phyloP scores from a whole-genome alignment of 2,888 invertebrate species.

The Caenorhabditis sinica region DNA sequence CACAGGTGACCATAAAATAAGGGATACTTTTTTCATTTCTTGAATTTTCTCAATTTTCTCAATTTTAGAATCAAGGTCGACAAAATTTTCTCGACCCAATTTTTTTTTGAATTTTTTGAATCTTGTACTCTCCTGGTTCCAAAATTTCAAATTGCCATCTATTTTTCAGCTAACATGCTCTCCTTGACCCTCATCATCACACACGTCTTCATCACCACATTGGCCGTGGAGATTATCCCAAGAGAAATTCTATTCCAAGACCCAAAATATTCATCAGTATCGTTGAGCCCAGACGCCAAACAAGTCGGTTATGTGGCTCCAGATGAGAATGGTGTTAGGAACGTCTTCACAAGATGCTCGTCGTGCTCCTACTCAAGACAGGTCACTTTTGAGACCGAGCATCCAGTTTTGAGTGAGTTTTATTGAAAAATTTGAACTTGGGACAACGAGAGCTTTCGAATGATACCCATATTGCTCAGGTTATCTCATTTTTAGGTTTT shows the following conservation, averaged over 20 bases:
- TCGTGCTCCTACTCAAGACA: slow-evolving; percentile 78
- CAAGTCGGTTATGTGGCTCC: slow-evolving; percentile 81
- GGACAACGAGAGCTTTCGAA: no score
- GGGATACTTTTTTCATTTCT: not conserved
- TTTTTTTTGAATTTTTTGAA: not conserved
- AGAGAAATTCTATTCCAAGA: slow-evolving; percentile 79
- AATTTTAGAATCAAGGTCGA: not conserved
- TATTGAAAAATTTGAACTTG: not conserved
- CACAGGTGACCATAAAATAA: not conserved
- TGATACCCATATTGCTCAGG: no score
- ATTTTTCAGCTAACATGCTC: slow-evolving; percentile 25
- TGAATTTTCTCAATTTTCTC: not conserved
- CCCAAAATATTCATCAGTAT: slow-evolving; percentile 81
- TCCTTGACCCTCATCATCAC: slow-evolving; percentile 22
- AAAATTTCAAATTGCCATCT: not conserved
- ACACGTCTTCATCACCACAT: slow-evolving; percentile 17
- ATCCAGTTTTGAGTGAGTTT: slow-evolving; percentile 76
- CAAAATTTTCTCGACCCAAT: not conserved
- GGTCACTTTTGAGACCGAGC: slow-evolving; percentile 81
- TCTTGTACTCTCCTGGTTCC: not conserved
- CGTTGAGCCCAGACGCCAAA: slow-evolving; percentile 81
- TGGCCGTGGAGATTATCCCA: slow-evolving; percentile 69
- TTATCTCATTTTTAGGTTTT: no score
- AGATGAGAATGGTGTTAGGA: slow-evolving; percentile 80
- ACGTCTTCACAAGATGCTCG: slow-evolving; percentile 81